Percentiles rank a stretch among this genome's conserved stretches.
Conservation (phyloP, 2,113 vertebrate species). For the Grus americana region DNA sequence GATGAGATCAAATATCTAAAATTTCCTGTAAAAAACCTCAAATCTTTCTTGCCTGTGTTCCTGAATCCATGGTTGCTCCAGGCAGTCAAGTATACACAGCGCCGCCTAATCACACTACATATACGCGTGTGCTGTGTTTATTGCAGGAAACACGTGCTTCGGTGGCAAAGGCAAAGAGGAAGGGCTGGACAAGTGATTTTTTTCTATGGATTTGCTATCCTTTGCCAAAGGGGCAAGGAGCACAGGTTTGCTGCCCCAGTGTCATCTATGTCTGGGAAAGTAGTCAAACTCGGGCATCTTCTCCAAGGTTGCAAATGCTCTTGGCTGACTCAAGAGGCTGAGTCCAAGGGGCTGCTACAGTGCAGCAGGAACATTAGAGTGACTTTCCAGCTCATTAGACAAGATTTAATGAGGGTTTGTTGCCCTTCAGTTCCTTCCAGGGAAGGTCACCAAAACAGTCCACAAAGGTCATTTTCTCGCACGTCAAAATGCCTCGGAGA, state of each 20-base stretch:
- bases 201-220: background rate
- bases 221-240: background rate
- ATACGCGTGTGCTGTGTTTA: background rate
- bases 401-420: slow-evolving; percentile 30
- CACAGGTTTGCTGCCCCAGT: background rate
- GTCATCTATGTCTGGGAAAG: background rate
- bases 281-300: background rate
- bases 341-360: background rate
- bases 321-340: background rate
- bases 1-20: background rate
- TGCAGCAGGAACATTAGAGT: background rate
- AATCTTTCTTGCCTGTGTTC: background rate
- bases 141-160: slow-evolving; percentile 28
- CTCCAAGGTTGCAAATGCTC: background rate
- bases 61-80: background rate
- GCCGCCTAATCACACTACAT: background rate
- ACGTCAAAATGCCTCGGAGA: background rate
- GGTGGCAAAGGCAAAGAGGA: slow-evolving; percentile 26
- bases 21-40: background rate
- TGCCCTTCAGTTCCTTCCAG: background rate
- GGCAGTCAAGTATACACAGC: background rate
- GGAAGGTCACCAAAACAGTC: background rate
- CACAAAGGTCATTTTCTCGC: background rate
- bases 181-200: background rate
- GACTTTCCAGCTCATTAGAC: slow-evolving; percentile 49